A percentile compares a stretch with the other conserved stretches of the same genome.
Evolutionary conservation across 1,140 invertebrate genomes (phyloP).

Genomic region (Aphis gossypii): DNA sequence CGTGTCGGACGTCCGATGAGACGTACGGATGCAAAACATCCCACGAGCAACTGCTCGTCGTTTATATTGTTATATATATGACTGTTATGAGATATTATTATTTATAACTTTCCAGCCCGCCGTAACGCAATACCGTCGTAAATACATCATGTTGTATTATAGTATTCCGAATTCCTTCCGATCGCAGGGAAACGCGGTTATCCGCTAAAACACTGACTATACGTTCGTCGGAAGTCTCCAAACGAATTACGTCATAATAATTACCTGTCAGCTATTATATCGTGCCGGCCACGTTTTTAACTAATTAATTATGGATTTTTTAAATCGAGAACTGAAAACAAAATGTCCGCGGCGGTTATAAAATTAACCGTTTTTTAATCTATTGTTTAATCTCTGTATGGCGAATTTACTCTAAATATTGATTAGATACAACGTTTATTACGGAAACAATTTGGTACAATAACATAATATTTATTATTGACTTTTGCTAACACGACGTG

Average conservation of each 20-base stretch:
- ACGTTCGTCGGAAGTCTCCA: neutral
- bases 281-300: neutral
- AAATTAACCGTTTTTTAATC: too few species aligned
- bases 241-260: neutral
- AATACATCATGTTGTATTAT: too few species aligned
- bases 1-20: neutral
- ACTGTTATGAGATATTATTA: conserved; percentile 1
- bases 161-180: neutral
- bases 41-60: neutral
- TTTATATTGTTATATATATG: neutral
- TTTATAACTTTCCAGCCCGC: neutral
- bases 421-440: too few species aligned
- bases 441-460: too few species aligned
- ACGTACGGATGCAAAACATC: conserved; percentile 7
- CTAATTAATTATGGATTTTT: neutral
- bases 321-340: too few species aligned
- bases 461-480: too few species aligned
- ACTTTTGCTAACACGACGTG: too few species aligned
- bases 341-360: too few species aligned
- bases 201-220: neutral
- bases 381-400: too few species aligned
- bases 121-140: neutral
- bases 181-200: neutral
- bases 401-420: too few species aligned
- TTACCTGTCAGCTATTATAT: neutral